Percentiles rank a stretch among this genome's conserved stretches.
Conservation (phyloP, 1,140 invertebrate genomes). For the Triops longicaudatus region DNA sequence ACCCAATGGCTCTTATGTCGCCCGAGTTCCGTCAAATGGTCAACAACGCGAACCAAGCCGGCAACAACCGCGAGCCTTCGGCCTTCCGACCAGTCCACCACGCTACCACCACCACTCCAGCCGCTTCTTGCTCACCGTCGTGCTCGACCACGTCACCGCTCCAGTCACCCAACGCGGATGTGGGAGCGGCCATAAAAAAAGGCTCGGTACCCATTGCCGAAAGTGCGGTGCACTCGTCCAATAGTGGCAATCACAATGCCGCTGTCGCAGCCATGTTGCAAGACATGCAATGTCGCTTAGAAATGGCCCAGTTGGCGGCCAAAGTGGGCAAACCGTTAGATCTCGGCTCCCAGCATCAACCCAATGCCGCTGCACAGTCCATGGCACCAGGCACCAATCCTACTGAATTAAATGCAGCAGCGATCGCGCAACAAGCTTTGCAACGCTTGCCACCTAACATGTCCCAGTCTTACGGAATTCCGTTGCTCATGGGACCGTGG, state of each 20-base stretch:
- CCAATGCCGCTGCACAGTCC: background rate
- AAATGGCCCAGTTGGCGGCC: conserved; percentile 25
- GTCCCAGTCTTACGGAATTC: conserved; percentile 30
- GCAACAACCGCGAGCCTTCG: conserved; percentile 26
- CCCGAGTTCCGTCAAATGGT: conserved; percentile 21
- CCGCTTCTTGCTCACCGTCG: conserved; percentile 19
- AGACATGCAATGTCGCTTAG: conserved; percentile 26
- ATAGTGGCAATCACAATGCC: background rate
- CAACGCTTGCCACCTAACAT: conserved; percentile 25
- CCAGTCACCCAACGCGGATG: conserved; percentile 18
- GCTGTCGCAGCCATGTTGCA: conserved; percentile 29
- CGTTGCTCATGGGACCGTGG: conserved; percentile 33
- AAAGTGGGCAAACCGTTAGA: conserved; percentile 26
- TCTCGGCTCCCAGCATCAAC: background rate
- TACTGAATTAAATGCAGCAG: background rate
- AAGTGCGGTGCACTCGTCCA: too few relatives aligned
- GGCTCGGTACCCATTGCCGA: conserved; percentile 11
- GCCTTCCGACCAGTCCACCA: conserved; percentile 26
- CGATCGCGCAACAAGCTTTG: conserved; percentile 21
- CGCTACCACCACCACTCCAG: conserved; percentile 1
- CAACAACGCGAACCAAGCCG: conserved; percentile 4
- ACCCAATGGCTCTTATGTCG: conserved; percentile 4
- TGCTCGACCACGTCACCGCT: background rate
- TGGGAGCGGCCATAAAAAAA: conserved; percentile 27
- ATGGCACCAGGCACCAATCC: background rate